Evolutionary conservation across 2,113 vertebrate genomes (phyloP), one percentile per base, ranked within the genome.

Genomic region (Hemiprocne comata): DNA sequence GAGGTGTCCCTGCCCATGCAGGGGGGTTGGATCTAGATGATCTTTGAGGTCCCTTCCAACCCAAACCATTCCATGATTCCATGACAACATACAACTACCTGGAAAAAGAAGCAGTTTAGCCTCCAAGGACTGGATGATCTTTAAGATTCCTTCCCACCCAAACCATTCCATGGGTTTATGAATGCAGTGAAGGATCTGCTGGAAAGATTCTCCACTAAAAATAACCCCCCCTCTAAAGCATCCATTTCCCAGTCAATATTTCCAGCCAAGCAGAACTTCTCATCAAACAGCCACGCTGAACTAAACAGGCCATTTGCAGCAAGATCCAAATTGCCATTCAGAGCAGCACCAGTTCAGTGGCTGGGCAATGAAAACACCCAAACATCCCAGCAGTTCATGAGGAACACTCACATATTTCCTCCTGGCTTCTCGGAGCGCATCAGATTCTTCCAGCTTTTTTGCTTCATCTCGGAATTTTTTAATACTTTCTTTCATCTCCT

Each of bases 401-500:
- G 17, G 11, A 69, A 44, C 42, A 98, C 99, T 98, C 89, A 99
- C 99, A 1, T 99, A 99, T 99, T 99, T 99, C 97, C 98, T 98
- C 66, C 99, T 95, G 0, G 99, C 99, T 96, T 99, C 98, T 94
- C 98, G 97, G 18, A 99, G 98, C 0, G 99, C 99, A 0, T 99
- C 99, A 0, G 99, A 99, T 44, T 99, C 99, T 71, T 99, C 99
- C 11, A 99, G 95, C 81, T 98, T 99, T 74, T 98, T 98, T 10
- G 99, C 99, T 70, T 99, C 99, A 1, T 99, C 99, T 0, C 99
- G 97, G 87, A 99, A 99, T 80, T 99, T 99, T 92, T 98, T 98
- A 9, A 99, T 99, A 90, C 98, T 99, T 83, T 99, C 99, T 95
- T 98, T 99, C 99, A 99, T 99, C 96, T 99, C 99, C 57, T 99